phyloP scores from a whole-genome alignment of 1,140 invertebrate genomes.

The Drosophila equinoxialis region DNA sequence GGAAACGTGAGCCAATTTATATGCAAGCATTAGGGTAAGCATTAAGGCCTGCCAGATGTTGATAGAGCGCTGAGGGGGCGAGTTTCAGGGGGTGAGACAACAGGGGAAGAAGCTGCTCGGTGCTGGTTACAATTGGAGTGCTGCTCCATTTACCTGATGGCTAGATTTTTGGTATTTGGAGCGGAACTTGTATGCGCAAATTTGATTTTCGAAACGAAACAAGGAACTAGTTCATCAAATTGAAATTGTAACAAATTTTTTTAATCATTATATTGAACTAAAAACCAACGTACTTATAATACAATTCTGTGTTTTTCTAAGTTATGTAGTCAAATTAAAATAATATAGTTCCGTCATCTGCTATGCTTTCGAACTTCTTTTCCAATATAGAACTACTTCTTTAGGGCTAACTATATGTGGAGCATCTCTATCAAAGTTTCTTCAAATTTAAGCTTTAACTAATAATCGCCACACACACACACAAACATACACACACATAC shows the following conservation, averaged over 20 bases:
- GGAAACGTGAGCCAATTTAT: constrained; percentile 81
- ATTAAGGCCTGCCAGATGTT: constrained; percentile 25
- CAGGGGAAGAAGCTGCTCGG: not conserved
- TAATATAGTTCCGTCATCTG: too few species aligned
- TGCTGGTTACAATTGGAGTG: constrained; percentile 35
- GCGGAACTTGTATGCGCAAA: constrained; percentile 31
- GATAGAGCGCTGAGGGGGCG: not conserved
- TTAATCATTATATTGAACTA: too few species aligned
- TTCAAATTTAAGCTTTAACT: constrained; percentile 40
- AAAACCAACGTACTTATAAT: too few species aligned
- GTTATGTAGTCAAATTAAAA: too few species aligned
- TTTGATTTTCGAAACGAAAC: not conserved
- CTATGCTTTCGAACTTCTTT: too few species aligned
- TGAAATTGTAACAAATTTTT: too few species aligned
- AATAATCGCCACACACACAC: constrained; percentile 40
- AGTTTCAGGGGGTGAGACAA: not conserved
- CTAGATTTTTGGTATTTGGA: constrained; percentile 50
- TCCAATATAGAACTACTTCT: not conserved
- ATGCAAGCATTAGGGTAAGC: constrained; percentile 69
- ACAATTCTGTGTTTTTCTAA: too few species aligned
- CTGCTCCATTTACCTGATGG: constrained; percentile 69
- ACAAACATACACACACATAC: constrained; percentile 23
- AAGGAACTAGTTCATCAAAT: not conserved
- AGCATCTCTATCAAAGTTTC: constrained; percentile 13
- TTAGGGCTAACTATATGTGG: not conserved